These are phyloP conservation scores for Zygothrica quintamaculata DNA, from an alignment of 2,888 invertebrate genomes.

Conservation along the genomic window DNA sequence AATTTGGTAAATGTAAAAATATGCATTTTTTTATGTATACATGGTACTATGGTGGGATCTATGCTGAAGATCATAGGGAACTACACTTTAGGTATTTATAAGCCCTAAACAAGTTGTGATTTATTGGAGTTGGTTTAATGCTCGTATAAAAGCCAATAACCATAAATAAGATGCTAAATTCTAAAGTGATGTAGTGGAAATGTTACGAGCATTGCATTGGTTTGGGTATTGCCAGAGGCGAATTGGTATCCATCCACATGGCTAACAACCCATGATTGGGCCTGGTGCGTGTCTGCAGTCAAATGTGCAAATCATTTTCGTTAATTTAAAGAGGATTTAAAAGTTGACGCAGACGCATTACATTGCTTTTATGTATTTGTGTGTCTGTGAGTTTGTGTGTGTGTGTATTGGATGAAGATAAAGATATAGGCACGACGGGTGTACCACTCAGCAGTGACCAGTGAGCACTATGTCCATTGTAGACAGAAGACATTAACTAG, in stretches of 20 bases:
- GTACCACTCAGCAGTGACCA: slow-evolving; percentile 14
- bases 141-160: slow-evolving; percentile 49
- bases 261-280: slow-evolving; percentile 3
- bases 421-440: slow-evolving; percentile 26
- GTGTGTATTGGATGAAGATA: slow-evolving; percentile 36
- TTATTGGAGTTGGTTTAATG: slow-evolving; percentile 35
- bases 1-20: slow-evolving; percentile 58
- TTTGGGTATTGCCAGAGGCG: slow-evolving; percentile 7
- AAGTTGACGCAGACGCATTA: slow-evolving; percentile 44
- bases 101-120: slow-evolving; percentile 18
- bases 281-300: slow-evolving; percentile 30
- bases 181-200: slow-evolving; percentile 21
- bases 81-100: background rate
- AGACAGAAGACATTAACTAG: background rate
- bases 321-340: slow-evolving; percentile 72
- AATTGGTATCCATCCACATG: slow-evolving; percentile 1
- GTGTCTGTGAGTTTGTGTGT: no score
- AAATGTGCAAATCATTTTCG: slow-evolving; percentile 76
- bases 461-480: background rate
- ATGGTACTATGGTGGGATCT: background rate
- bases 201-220: slow-evolving; percentile 30
- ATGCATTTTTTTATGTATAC: background rate
- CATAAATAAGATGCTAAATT: slow-evolving; percentile 55
- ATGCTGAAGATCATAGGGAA: background rate
- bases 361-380: slow-evolving; percentile 62